Evolutionary conservation across 2,113 vertebrate species (phyloP).

Genomic region (Pimephales promelas): DNA sequence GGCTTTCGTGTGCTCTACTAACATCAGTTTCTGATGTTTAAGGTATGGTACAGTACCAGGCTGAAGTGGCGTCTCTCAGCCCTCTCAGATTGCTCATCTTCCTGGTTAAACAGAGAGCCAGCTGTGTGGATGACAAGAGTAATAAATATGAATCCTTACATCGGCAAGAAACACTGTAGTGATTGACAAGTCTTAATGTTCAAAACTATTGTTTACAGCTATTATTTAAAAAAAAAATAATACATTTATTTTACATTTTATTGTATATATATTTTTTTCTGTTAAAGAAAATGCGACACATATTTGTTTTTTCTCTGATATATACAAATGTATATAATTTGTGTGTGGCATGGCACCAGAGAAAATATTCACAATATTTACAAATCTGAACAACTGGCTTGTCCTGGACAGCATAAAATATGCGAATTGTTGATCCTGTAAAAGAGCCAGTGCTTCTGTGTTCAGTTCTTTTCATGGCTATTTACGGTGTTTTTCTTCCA

Average conservation of each 20-base stretch:
- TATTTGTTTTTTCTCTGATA: not conserved
- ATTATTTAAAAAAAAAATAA: not conserved
- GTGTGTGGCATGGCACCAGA: not conserved
- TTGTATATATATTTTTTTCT: no score
- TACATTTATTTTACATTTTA: no score
- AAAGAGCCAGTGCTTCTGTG: not conserved
- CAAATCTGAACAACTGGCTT: not conserved
- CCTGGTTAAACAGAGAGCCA: conserved; percentile 59
- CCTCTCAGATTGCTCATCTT: conserved; percentile 64
- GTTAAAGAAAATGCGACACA: not conserved
- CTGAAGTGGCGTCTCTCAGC: conserved; percentile 70
- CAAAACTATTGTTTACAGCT: not conserved
- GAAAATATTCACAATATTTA: not conserved
- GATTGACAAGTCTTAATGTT: not conserved
- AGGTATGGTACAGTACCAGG: conserved; percentile 67
- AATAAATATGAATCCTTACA: not conserved
- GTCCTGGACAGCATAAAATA: not conserved
- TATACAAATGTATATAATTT: not conserved
- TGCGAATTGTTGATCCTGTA: not conserved
- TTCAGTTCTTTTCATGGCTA: conserved; percentile 35
- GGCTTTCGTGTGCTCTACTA: not conserved
- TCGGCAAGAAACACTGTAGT: not conserved
- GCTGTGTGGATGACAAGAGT: conserved; percentile 33
- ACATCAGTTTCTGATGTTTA: conserved; percentile 3
- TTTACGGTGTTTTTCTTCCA: conserved; percentile 19